phyloP scores from a whole-genome alignment of 2,113 vertebrate genomes.

The Dendrocopos noguchii region DNA sequence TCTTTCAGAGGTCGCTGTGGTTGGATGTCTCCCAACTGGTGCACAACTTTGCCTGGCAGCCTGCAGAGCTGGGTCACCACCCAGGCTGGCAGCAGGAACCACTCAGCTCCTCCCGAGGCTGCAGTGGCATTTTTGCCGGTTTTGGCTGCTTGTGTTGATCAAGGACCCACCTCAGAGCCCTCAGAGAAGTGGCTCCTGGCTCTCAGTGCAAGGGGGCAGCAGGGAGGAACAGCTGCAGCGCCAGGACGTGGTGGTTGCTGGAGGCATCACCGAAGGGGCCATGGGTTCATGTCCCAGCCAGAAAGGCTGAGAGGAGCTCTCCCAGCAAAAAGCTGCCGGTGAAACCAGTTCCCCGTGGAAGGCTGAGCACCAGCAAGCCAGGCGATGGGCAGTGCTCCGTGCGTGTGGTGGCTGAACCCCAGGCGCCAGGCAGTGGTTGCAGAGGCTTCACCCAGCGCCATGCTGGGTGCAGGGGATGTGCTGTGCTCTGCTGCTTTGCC shows the following conservation, averaged over 20 bases:
- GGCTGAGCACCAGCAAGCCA: fast-evolving
- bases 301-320: not conserved
- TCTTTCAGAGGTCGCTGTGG: fast-evolving
- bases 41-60: fast-evolving
- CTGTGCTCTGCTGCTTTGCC: not conserved
- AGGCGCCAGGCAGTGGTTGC: fast-evolving
- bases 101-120: not conserved
- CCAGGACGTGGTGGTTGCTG: not conserved
- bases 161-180: not conserved
- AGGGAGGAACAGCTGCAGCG: not conserved
- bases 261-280: too few relatives aligned
- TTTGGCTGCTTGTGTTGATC: not conserved
- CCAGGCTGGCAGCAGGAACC: not conserved
- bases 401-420: not conserved
- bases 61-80: not conserved
- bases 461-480: not conserved
- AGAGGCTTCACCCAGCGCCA: not conserved
- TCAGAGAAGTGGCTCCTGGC: not conserved
- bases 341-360: not conserved
- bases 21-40: fast-evolving
- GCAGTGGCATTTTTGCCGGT: not conserved
- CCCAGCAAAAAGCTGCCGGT: not conserved
- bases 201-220: not conserved
- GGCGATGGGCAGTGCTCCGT: fast-evolving
- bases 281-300: not conserved